phyloP scores from a whole-genome alignment of 2,888 invertebrate species.

The Tigriopus californicus region DNA sequence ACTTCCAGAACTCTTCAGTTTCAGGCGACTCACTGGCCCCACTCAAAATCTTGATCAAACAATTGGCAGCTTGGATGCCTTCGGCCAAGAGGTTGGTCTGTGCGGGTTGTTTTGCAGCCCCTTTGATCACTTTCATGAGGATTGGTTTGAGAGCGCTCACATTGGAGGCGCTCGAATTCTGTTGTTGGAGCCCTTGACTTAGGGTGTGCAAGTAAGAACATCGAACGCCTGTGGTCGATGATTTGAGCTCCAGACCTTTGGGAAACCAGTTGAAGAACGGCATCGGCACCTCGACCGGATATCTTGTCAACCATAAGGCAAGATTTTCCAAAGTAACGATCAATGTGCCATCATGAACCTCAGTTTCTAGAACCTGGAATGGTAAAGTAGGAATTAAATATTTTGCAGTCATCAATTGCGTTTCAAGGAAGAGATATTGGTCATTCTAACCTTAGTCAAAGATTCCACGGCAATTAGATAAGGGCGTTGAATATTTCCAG shows the following conservation, averaged over 20 bases:
- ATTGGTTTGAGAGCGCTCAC: constrained; percentile 38
- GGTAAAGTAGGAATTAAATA: no score
- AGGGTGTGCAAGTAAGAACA: constrained; percentile 59
- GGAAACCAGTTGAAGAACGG: constrained; percentile 41
- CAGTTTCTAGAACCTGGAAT: constrained; percentile 50
- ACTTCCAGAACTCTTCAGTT: constrained; percentile 42
- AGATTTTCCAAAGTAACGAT: constrained; percentile 61
- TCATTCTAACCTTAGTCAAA: not conserved
- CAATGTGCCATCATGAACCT: constrained; percentile 80
- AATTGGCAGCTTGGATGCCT: not conserved
- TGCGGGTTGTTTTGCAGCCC: constrained; percentile 50
- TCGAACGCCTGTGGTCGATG: constrained; percentile 52
- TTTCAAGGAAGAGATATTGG: not conserved
- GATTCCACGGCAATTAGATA: not conserved
- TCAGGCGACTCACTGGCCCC: constrained; percentile 21
- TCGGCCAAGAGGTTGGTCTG: constrained; percentile 31
- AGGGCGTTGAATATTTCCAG: not conserved
- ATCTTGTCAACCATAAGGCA: constrained; percentile 52
- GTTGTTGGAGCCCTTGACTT: constrained; percentile 29
- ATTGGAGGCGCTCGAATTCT: constrained; percentile 29
- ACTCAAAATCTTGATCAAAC: not conserved
- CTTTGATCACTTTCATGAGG: constrained; percentile 49
- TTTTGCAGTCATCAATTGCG: no score
- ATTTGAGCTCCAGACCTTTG: constrained; percentile 50
- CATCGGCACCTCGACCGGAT: constrained; percentile 42